Evolutionary conservation across 2,113 vertebrate genomes (phyloP), one percentile per base, ranked within the genome.

Genomic region (Rhinogobius similis): DNA sequence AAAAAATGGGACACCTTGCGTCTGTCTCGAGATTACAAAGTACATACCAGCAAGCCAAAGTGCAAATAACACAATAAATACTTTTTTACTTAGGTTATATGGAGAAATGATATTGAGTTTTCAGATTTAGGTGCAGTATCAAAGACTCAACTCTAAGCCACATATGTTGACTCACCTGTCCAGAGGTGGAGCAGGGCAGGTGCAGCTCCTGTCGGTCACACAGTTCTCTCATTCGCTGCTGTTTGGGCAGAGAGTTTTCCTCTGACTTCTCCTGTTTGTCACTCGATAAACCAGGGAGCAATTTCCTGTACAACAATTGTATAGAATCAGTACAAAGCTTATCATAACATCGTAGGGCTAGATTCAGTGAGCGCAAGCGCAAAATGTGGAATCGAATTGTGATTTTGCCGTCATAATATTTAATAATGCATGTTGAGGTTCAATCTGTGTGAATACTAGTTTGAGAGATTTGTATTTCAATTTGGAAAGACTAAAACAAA

Each of bases 191-290:
- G 5, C 97, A 99, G 1, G 97, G 94, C 0, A 96, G 98, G 92
- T 98, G 96, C 89, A 98, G 98, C 81, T 98, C 96, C 0, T 95
- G 93, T 6, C 95, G 82, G 92, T 98, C 96, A 75, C 97, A 99
- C 13, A 99, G 93, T 82, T 98, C 97, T 87, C 96, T 96, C 3
- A 99, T 96, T 4, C 96, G 94, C 77, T 97, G 96, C 84, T 96
- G 93, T 88, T 96, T 99, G 79, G 97, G 97, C 73, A 98, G 92
- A 79, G 96, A 95, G 86, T 99, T 99, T 86, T 97, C 97, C 75
- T 95, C 94, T 0, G 94, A 92, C 2, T 95, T 93, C 14, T 94
- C 92, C 56, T 59, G 56, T 72, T 95, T 97, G 62, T 93, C 94
- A 3, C 90, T 92, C 2, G 95, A 92, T 1, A 92, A 92, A 87